Percentiles rank a stretch among this genome's conserved stretches.
Conservation (phyloP, 1,140 invertebrate species). For the Hycleus cichorii region DNA sequence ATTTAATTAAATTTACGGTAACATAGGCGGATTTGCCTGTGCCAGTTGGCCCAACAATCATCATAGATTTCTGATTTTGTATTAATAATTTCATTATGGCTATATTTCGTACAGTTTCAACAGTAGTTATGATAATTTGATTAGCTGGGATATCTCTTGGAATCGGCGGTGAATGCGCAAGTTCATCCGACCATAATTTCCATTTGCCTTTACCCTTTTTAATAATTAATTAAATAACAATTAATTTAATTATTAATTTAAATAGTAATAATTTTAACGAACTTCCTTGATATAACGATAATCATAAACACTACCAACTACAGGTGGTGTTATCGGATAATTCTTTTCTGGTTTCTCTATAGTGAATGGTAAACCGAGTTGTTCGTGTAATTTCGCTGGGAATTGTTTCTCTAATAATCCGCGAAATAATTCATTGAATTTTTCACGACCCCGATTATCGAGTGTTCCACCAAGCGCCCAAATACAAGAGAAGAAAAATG, state of each 20-base stretch:
- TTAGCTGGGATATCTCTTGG: constrained; percentile 80
- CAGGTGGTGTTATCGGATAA: constrained; percentile 61
- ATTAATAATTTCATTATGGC: constrained; percentile 62
- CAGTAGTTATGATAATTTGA: constrained; percentile 72
- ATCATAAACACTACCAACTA: constrained; percentile 69
- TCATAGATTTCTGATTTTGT: constrained; percentile 56
- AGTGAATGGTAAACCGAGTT: constrained; percentile 48
- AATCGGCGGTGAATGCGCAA: constrained; percentile 67
- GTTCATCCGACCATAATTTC: constrained; percentile 66
- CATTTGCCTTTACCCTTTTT: constrained; percentile 58
- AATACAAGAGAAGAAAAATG: constrained; percentile 86
- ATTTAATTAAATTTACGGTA: no score
- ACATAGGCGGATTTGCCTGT: constrained; percentile 90
- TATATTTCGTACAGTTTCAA: constrained; percentile 64
- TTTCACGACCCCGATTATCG: constrained; percentile 62
- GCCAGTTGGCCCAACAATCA: constrained; percentile 84
- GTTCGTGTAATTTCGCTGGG: constrained; percentile 47
- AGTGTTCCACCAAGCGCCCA: constrained; percentile 85
- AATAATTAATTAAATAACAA: constrained; percentile 30
- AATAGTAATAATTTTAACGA: no score
- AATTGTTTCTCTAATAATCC: constrained; percentile 72
- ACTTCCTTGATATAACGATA: constrained; percentile 55
- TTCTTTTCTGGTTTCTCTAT: constrained; percentile 35
- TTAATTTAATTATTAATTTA: no score
- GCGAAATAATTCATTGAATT: constrained; percentile 75